Evolutionary conservation across 2,113 vertebrate species (phyloP).

Genomic region (Cisticola juncidis): DNA sequence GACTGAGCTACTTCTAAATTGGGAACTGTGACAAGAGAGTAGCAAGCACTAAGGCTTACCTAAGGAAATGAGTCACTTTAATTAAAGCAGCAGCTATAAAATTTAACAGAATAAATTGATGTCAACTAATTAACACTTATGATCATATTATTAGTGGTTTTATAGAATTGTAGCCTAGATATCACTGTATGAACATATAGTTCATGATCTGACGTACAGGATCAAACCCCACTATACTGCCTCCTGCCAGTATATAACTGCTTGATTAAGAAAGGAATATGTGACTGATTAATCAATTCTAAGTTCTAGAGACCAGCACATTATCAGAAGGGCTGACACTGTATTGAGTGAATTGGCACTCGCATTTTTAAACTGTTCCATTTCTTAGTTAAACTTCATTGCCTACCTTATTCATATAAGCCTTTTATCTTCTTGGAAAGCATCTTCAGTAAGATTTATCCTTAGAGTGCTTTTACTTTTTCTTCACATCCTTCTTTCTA

Average conservation of each 20-base stretch:
- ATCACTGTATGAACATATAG: neutral
- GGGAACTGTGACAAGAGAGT: neutral
- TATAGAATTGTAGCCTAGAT: neutral
- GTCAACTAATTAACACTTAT: constrained; percentile 61
- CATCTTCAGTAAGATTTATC: neutral
- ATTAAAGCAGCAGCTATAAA: neutral
- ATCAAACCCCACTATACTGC: constrained; percentile 22
- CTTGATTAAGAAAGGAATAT: neutral
- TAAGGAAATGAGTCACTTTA: neutral
- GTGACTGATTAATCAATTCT: constrained; percentile 38
- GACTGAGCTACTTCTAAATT: constrained; percentile 9
- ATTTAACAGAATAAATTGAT: constrained; percentile 1
- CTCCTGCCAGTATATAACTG: constrained; percentile 6
- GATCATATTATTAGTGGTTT: constrained; percentile 31
- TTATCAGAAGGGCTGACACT: neutral
- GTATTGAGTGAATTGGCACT: neutral
- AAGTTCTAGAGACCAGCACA: constrained; percentile 40
- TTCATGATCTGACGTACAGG: constrained; percentile 17
- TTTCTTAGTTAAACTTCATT: neutral
- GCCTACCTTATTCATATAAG: neutral
- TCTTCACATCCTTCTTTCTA: neutral
- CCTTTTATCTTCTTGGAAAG: neutral
- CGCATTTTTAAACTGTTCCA: neutral
- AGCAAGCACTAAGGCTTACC: neutral
- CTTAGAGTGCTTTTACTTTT: neutral